Evolutionary conservation across 2,113 vertebrate species (phyloP), one percentile per base, ranked within the genome.

Genomic region (Hipposideros armiger): DNA sequence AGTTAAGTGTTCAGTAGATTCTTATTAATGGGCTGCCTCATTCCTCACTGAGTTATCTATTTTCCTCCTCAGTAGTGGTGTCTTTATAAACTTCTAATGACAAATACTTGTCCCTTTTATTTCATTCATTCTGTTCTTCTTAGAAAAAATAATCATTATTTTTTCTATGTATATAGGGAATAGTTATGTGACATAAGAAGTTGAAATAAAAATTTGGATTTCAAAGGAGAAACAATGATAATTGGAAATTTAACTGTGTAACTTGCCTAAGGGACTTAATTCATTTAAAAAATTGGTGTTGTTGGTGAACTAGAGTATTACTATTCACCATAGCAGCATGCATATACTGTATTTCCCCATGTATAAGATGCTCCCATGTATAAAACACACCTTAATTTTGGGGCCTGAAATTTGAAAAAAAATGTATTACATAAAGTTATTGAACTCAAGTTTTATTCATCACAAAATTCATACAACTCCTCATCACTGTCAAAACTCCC

Each of bases 21-120:
- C 70, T 91, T 73, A 62, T 81, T 92, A 74, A 87, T 83, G 90
- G 42, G 47, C 10, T 54, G 9, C 20, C n/a, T 74, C 40, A 3
- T 83, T 77, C 60, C 5, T 92, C 60, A 86, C 14, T 82, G 22
- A 85, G 17, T 70, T 62, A 78, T 56, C 14, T 76, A 30, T 60
- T 45, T 22, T 86, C 5, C 3, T 66, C 76, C 64, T 58, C 4
- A 32, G 81, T 11, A 47, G 15, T 89, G 7, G 2, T 40, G 6
- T 62, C 40, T 87, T 77, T 50, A 40, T 86, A 85, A 58, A 77
- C 62, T 82, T 86, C 16, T 87, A 50, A 54, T 91, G 45, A 83
- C 0, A 47, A 22, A 69, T 80, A 40, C 36, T 66, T 95, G n/a
- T 11, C 42, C 3, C 5, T 72, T 64, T 52, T 56, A 62, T 52